These are phyloP conservation scores for Hypotaenidia okinawae DNA, from an alignment of 2,797 vertebrate species.

Conservation along the genomic window DNA sequence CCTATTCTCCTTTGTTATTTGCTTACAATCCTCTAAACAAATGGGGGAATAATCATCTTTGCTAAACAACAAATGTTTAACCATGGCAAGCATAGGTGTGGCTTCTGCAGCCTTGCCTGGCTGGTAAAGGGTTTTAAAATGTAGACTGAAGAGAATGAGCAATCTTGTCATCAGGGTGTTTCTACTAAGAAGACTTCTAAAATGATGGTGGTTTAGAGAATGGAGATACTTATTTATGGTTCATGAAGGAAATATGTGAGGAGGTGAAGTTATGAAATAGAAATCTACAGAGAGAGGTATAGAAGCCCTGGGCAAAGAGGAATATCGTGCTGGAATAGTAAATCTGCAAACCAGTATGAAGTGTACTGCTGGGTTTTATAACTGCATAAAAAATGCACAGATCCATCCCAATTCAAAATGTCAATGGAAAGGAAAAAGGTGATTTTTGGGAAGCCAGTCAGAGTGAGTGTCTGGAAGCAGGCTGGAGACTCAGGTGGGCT, in stretches of 20 bases:
- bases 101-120: neutral
- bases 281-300: neutral
- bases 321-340: slow-evolving; percentile 18
- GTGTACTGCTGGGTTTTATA: neutral
- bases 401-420: neutral
- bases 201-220: neutral
- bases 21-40: neutral
- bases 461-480: neutral
- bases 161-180: neutral
- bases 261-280: slow-evolving; percentile 48
- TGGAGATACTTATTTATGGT: neutral
- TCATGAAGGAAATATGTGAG: neutral
- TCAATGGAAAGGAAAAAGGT: neutral
- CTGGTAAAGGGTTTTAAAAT: neutral
- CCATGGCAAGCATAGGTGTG: neutral
- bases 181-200: neutral
- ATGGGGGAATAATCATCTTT: neutral
- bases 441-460: neutral
- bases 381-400: neutral
- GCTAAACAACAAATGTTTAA: neutral
- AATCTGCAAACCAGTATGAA: neutral
- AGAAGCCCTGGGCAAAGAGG: slow-evolving; percentile 13
- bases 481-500: neutral
- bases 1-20: neutral
- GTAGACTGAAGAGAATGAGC: neutral